Evolutionary conservation across 2,797 vertebrate genomes (phyloP), one percentile per base, ranked within the genome.

Genomic region (Vultur gryphus): DNA sequence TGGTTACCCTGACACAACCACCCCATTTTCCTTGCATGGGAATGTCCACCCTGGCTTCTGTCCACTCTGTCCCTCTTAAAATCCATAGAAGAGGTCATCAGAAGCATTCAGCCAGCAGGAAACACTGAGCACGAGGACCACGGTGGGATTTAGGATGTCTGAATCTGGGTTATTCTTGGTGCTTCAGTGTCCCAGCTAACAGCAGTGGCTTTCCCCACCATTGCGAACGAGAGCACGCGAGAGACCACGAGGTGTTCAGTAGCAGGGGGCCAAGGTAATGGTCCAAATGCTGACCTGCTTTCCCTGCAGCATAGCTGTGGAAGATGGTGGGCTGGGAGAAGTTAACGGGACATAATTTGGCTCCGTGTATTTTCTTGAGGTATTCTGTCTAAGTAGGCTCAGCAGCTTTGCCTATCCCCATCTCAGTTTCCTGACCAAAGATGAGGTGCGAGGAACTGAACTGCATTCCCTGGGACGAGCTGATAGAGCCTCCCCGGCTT

Each of bases 401-500:
- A 97, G 94, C 95, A 95, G 94, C 96, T 97, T 96, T 87, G 78
- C 88, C 90, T 79, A 57, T 93, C 93, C 92, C 48, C 94, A 87
- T 90, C 84, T 92, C 10, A 7, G 80, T 95, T 96, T 97, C 93
- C 88, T 94, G 96, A 96, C 95, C 96, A 89, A 90, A 97, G 94
- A 96, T 95, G 94, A 97, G 90, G 96, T 97, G 95, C 1, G 81
- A 95, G 90, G 94, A 95, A 39, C 90, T 71, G 73, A 94, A 87
- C 80, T 26, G 2, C 73, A 76, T 94, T 96, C 93, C 86, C 93
- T 57, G 80, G 91, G 96, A 96, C 90, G 88, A 95, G 90, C 96
- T 96, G 96, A 95, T 97, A 96, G 95, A 92, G 93, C 77, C 84
- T 93, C 84, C 89, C 79, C 67, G 4, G 1, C 90, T 77, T 70